Evolutionary conservation across 2,113 vertebrate genomes (phyloP).

Genomic region (Carettochelys insculpta): DNA sequence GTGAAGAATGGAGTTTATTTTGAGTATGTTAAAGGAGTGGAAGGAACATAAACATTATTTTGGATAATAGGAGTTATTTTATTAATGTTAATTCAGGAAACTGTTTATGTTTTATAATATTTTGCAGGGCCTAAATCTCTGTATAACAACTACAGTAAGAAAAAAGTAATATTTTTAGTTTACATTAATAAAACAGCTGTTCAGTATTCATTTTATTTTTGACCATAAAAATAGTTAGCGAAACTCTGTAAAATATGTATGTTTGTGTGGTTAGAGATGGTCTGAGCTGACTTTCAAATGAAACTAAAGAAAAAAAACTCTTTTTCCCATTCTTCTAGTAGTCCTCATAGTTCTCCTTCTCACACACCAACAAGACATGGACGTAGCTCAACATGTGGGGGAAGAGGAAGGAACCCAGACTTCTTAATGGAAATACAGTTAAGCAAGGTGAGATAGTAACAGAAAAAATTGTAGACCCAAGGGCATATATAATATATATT

Average conservation of each 20-base stretch:
- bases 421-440: conserved; percentile 98
- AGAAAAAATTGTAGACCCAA: not conserved
- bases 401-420: conserved; percentile 91
- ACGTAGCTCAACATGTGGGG: conserved; percentile 79
- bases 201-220: not conserved
- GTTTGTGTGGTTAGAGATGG: not conserved
- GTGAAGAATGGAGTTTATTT: not conserved
- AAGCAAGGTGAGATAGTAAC: conserved; percentile 85
- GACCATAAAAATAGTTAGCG: not conserved
- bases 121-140: not conserved
- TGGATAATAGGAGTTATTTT: not conserved
- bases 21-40: not conserved
- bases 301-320: not conserved
- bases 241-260: not conserved
- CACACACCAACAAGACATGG: conserved; percentile 89
- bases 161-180: not conserved
- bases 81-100: not conserved
- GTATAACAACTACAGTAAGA: not conserved
- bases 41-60: not conserved
- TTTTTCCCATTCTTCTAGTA: conserved; percentile 63
- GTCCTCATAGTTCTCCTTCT: conserved; percentile 93
- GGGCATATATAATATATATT: not conserved
- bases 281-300: not conserved
- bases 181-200: not conserved
- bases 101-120: not conserved